Conservation (phyloP, 2,888 invertebrate species). For the Dromius quadrimaculatus region DNA sequence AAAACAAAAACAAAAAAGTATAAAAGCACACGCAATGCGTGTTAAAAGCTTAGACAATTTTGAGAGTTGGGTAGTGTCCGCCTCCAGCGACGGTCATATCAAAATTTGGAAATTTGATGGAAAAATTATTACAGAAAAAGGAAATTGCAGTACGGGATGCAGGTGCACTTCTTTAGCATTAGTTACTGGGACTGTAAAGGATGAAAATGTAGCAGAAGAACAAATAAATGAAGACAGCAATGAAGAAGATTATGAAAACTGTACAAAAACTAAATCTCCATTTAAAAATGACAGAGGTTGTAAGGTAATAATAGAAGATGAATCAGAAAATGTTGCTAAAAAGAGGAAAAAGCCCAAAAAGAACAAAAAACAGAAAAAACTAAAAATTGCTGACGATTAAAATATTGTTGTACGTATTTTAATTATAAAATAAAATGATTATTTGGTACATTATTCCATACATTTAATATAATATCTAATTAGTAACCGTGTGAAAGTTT, state of each 20-base stretch:
- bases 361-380: slow-evolving; percentile 60
- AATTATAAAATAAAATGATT: slow-evolving; percentile 44
- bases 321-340: slow-evolving; percentile 61
- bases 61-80: slow-evolving; percentile 74
- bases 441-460: slow-evolving; percentile 1
- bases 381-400: slow-evolving; percentile 58
- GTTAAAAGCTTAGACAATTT: slow-evolving; percentile 76
- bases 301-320: slow-evolving; percentile 65
- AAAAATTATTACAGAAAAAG: slow-evolving; percentile 68
- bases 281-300: slow-evolving; percentile 66
- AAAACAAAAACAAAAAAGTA: slow-evolving; percentile 67
- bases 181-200: slow-evolving; percentile 64
- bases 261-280: neutral
- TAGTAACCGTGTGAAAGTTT: slow-evolving; percentile 22
- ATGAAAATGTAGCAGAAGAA: slow-evolving; percentile 59
- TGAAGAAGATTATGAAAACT: slow-evolving; percentile 31
- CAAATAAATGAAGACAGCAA: slow-evolving; percentile 54
- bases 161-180: slow-evolving; percentile 80
- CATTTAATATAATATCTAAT: slow-evolving; percentile 16
- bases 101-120: slow-evolving; percentile 75
- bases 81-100: slow-evolving; percentile 83
- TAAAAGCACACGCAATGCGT: slow-evolving; percentile 74
- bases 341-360: slow-evolving; percentile 64
- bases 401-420: slow-evolving; percentile 19
- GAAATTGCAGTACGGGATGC: slow-evolving; percentile 75